Percentiles rank a stretch among this genome's conserved stretches.
Evolutionary conservation across 53 echinoderm and acorn worm genomes (phyloP).

Genomic region (Antedon mediterranea): DNA sequence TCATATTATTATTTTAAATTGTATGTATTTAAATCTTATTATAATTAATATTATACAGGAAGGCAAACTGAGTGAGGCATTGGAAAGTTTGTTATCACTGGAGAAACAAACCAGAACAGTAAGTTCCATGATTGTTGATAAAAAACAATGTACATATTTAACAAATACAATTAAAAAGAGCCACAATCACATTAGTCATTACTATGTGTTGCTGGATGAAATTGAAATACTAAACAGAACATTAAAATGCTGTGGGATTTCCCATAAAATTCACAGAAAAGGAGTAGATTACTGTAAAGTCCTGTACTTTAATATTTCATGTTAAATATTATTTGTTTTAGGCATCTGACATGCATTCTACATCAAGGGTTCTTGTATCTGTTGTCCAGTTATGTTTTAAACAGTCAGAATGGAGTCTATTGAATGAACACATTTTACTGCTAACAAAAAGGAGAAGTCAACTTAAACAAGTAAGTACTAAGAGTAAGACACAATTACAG

Average conservation of each 20-base stretch:
- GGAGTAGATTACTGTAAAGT: too few relatives aligned
- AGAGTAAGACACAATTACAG: too few relatives aligned
- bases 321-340: slow-evolving; percentile 1
- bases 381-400: slow-evolving; percentile 69
- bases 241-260: too few relatives aligned
- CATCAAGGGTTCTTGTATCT: slow-evolving; percentile 67
- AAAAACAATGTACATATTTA: background rate
- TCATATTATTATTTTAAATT: too few relatives aligned
- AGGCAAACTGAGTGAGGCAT: slow-evolving; percentile 72
- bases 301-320: too few relatives aligned
- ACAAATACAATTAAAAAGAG: background rate
- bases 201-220: background rate
- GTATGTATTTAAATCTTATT: background rate
- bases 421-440: slow-evolving; percentile 80
- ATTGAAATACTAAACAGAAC: too few relatives aligned
- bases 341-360: slow-evolving; percentile 98
- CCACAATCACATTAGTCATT: background rate
- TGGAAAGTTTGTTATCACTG: slow-evolving; percentile 73
- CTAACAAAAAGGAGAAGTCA: slow-evolving; percentile 86
- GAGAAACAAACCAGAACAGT: slow-evolving; percentile 95
- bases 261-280: too few relatives aligned
- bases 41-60: slow-evolving; percentile 31
- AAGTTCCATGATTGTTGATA: too few relatives aligned
- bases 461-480: slow-evolving; percentile 73
- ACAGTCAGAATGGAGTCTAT: slow-evolving; percentile 53